Evolutionary conservation across 2,797 vertebrate species (phyloP), one percentile per base, ranked within the genome.

Genomic region (Hylomyscus alleni): DNA sequence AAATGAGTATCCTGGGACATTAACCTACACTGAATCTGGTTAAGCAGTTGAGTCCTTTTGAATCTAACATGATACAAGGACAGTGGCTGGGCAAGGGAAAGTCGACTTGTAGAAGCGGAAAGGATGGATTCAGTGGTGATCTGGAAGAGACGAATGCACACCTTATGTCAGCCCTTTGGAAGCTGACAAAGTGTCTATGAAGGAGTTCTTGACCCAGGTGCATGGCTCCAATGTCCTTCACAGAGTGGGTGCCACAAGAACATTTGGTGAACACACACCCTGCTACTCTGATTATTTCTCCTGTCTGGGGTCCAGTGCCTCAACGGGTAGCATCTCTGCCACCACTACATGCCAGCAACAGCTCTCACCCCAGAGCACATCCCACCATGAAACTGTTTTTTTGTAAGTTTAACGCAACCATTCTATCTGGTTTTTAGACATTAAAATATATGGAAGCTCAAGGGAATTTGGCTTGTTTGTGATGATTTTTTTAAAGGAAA

Each of bases 381-480:
- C 8, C 29, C 44, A 34, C 9, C n/a, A n/a, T 26, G 26, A 95
- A 93, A 67, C 29, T 11, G 34, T 37, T 67, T 88, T 90, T 44
- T 44, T 62, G 54, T 44, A 84, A 58, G 24, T 65, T 81, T 47
- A 86, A 40, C 77, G 84, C 22, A 56, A 93, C 65, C 93, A 47
- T 54, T 92, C 37, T 84, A 89, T 81, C 85, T 72, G 82, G 82
- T 26, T 34, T 54, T 78, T 34, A 6, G 77, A 88, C 29, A 80
- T 31, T 52, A 78, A 95, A 94, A 69, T 90, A 94, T 69, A 84
- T 58, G 65, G 60, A 20, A 93, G 54, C 72, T 82, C 56, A 94
- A 83, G 37, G 3, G 73, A 56, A 91, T 72, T 89, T 31, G 31
- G 37, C 31, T 50, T 86, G 15, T 54, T 91, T 62, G 3, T 73